phyloP scores from a whole-genome alignment of 2,888 invertebrate species.

The Tricholauxania praeusta region DNA sequence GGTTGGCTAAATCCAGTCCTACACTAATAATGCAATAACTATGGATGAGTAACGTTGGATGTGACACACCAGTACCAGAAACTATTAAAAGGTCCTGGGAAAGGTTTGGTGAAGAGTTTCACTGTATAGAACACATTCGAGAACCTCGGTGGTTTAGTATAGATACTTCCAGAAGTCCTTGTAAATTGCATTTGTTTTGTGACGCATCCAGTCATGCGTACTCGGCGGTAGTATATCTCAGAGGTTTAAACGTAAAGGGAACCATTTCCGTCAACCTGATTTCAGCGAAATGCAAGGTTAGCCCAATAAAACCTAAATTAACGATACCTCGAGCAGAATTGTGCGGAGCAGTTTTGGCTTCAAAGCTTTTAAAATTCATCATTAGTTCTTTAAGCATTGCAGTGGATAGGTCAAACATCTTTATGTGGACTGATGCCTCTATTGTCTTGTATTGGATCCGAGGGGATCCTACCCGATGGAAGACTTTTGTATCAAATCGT shows the following conservation, averaged over 20 bases:
- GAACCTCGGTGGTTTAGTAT: constrained; percentile 31
- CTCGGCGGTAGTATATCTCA: constrained; percentile 26
- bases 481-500: constrained; percentile 28
- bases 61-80: too few species aligned
- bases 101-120: constrained; percentile 4
- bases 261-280: constrained; percentile 11
- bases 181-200: constrained; percentile 25
- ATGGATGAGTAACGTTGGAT: too few species aligned
- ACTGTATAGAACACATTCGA: background rate
- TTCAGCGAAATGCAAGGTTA: constrained; percentile 21
- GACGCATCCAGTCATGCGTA: constrained; percentile 28
- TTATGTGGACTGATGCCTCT: constrained; percentile 32
- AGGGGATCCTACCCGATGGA: constrained; percentile 23
- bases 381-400: background rate
- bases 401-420: background rate
- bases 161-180: background rate
- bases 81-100: too few species aligned
- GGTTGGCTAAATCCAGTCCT: constrained; percentile 36
- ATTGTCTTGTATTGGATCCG: constrained; percentile 32
- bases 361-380: constrained; percentile 16
- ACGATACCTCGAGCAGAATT: constrained; percentile 31
- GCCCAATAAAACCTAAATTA: constrained; percentile 27
- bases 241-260: constrained; percentile 3
- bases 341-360: too few species aligned
- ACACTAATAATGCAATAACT: constrained; percentile 33